Percentiles rank a stretch among this genome's conserved stretches.
Evolutionary conservation across 2,113 vertebrate species (phyloP).

Genomic region (Acanthisitta chloris): DNA sequence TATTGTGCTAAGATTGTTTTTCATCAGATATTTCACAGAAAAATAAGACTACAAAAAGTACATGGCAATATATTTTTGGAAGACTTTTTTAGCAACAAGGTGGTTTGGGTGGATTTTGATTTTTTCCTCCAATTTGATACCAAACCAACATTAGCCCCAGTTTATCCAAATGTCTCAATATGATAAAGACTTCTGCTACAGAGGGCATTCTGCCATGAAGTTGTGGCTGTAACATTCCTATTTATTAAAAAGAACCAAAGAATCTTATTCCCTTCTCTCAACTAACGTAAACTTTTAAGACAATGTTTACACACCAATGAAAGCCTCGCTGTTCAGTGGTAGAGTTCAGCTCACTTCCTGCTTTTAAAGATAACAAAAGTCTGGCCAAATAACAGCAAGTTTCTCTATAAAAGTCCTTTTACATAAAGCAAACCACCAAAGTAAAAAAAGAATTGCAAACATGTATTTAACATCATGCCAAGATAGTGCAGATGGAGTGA

Average conservation of each 20-base stretch:
- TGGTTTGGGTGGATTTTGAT: neutral
- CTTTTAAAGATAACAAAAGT: neutral
- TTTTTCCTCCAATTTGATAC: neutral
- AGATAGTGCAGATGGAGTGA: neutral
- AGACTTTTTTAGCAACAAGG: neutral
- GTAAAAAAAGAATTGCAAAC: rapidly evolving
- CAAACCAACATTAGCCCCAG: neutral
- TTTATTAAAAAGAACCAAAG: neutral
- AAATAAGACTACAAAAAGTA: neutral
- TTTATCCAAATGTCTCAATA: neutral
- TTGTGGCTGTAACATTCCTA: neutral
- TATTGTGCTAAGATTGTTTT: conserved; percentile 8
- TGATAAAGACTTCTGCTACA: neutral
- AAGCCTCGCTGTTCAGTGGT: neutral
- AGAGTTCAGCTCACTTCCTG: neutral
- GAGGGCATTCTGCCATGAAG: neutral
- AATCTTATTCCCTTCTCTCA: neutral
- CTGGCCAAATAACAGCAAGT: neutral
- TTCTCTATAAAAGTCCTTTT: neutral
- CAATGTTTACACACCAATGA: neutral
- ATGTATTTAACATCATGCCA: neutral
- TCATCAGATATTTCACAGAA: neutral
- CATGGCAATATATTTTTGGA: neutral
- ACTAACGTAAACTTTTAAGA: neutral
- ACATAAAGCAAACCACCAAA: neutral